Base-by-base conservation (phyloP, 2,113 vertebrate genomes). In the Sphaerodactylus townsendi region DNA sequence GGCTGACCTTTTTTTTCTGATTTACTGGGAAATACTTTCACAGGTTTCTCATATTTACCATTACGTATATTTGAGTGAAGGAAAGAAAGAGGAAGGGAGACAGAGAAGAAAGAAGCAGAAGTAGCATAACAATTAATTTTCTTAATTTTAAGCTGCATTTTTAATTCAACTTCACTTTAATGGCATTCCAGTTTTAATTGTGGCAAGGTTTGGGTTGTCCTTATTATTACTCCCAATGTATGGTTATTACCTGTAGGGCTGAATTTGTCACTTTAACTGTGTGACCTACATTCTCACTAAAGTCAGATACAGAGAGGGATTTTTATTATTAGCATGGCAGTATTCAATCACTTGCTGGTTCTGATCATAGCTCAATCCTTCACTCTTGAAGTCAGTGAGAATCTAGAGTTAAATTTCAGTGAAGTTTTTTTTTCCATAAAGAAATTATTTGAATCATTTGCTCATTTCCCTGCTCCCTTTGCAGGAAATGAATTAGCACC, bases 241-340 rank as follows among this genome's bases (percentile, higher is more conserved):
- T 59, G 48, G 70, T 75, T 70, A 70, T 69, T 86, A 62, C 62
- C 41, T 64, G 50, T 81, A 48, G 33, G 48, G 28, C 80, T 71
- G 30, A 65, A 46, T 56, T 64, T 82, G 65, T 77, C 35, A 28
- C n/a, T 25, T 66, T 82, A 82, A 62, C 77, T 75, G 25, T 53
- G 13, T 77, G 68, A 79, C 83, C 83, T 85, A 78, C 56, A 82
- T 65, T 64, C 79, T 81, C 44, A 33, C 72, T 86, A 48, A 35
- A 72, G 66, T 33, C 35, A 82, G 33, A 62, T 17, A 77, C 28
- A 74, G 46, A 35, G 17, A 17, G 35, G 28, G 11, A 62, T 62
- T 80, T 82, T 15, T 76, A 77, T 72, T 82, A 86, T 71, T 65
- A 82, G 64, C 53, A 66, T 64, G 30, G 56, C 53, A 65, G 68